phyloP scores from a whole-genome alignment of 2,888 invertebrate genomes.

The Monopis laevigella region DNA sequence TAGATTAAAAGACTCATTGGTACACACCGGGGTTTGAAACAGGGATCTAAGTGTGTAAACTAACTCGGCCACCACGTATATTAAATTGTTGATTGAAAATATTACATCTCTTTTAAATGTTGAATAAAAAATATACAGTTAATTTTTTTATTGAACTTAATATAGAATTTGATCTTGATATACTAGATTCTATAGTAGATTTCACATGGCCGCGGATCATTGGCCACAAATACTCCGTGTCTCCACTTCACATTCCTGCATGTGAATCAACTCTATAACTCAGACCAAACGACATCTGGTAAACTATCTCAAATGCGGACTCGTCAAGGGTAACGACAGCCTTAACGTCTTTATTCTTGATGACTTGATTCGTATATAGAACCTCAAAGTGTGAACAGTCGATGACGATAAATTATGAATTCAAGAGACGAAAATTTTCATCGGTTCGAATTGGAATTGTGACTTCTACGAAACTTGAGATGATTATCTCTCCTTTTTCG shows the following conservation, averaged over 20 bases:
- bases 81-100: too few species aligned
- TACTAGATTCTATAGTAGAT: too few species aligned
- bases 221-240: constrained; percentile 38
- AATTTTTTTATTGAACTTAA: too few species aligned
- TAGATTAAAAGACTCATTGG: too few species aligned
- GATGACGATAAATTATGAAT: constrained; percentile 40
- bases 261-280: constrained; percentile 44
- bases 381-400: constrained; percentile 51
- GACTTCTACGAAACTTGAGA: constrained; percentile 57
- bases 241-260: constrained; percentile 44
- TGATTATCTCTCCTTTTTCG: constrained; percentile 48
- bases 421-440: constrained; percentile 42
- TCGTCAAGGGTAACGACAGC: constrained; percentile 29
- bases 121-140: too few species aligned
- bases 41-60: too few species aligned
- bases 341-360: constrained; percentile 51
- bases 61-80: too few species aligned
- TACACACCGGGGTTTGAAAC: too few species aligned
- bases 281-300: constrained; percentile 34
- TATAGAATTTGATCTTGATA: too few species aligned
- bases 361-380: constrained; percentile 19
- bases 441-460: constrained; percentile 31
- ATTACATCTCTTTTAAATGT: too few species aligned
- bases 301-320: constrained; percentile 33
- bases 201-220: constrained; percentile 41